Evolutionary conservation across 92 coral and sea anemone species (phyloP).

Genomic region (Zoanthus sociatus): DNA sequence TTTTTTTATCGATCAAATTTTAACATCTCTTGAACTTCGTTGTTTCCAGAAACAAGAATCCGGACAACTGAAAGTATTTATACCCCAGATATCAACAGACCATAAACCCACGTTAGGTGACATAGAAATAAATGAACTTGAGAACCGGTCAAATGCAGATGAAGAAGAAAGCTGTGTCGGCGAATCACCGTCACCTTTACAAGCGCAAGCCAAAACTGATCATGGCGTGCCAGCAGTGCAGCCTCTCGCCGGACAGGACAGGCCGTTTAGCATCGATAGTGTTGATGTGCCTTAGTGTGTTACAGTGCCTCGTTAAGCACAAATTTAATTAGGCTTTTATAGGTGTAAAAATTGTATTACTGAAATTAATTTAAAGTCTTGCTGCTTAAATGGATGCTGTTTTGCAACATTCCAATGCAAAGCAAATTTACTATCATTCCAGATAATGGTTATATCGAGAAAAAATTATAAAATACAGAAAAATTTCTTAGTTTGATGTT

Average conservation of each 20-base stretch:
- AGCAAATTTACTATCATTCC: no score
- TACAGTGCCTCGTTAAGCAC: no score
- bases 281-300: neutral
- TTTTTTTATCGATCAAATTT: neutral
- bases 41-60: slow-evolving; percentile 15
- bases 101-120: neutral
- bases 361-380: no score
- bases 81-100: slow-evolving; percentile 9
- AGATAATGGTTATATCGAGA: no score
- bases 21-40: neutral
- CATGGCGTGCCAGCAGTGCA: neutral
- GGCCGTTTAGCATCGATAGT: neutral
- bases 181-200: neutral
- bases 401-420: no score
- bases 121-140: neutral
- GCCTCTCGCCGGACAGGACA: neutral
- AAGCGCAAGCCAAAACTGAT: neutral
- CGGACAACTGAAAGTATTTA: slow-evolving; percentile 7
- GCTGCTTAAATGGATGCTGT: no score
- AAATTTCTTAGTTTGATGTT: no score
- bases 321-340: no score
- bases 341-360: no score
- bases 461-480: no score
- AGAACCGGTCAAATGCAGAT: neutral
- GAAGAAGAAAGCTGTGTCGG: neutral